These are phyloP conservation scores for Thripadectes ignobilis DNA, from an alignment of 2,797 vertebrate species.

Conservation along the genomic window DNA sequence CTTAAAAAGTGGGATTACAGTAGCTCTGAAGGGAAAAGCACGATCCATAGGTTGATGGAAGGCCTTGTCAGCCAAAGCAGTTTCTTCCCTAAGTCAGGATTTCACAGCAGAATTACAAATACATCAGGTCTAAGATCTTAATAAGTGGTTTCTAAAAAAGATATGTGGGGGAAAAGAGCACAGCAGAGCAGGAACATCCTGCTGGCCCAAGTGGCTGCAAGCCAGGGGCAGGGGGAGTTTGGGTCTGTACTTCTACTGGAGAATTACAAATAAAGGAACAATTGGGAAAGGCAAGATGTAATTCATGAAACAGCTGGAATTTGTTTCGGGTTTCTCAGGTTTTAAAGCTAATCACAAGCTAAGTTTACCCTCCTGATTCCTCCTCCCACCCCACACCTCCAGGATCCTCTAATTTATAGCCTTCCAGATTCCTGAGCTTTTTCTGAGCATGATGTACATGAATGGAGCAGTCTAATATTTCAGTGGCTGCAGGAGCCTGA, in stretches of 20 bases:
- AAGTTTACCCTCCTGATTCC: conserved; percentile 2
- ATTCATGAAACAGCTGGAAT: not conserved
- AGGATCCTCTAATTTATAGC: conserved; percentile 55
- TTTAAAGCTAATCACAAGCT: conserved; percentile 40
- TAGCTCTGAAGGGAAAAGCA: not conserved
- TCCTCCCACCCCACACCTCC: conserved; percentile 14
- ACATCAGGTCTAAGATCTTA: not conserved
- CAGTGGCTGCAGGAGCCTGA: conserved; percentile 46
- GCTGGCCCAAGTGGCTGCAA: not conserved
- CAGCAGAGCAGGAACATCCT: not conserved
- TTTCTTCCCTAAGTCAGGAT: not conserved
- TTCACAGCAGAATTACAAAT: not conserved
- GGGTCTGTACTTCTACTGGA: not conserved
- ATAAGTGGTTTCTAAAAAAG: not conserved
- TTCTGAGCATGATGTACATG: not conserved
- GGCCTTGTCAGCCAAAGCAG: not conserved
- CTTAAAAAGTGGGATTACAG: not conserved
- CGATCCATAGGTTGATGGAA: not conserved
- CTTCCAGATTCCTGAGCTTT: conserved; percentile 26
- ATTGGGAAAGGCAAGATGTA: not conserved
- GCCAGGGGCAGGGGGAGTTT: not conserved
- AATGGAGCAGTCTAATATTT: conserved; percentile 27
- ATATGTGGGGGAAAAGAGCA: not conserved
- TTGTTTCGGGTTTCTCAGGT: not conserved
- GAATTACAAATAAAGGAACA: not conserved